These are phyloP conservation scores for Xestia c-nigrum DNA, from an alignment of 2,888 invertebrate species.

Conservation along the genomic window DNA sequence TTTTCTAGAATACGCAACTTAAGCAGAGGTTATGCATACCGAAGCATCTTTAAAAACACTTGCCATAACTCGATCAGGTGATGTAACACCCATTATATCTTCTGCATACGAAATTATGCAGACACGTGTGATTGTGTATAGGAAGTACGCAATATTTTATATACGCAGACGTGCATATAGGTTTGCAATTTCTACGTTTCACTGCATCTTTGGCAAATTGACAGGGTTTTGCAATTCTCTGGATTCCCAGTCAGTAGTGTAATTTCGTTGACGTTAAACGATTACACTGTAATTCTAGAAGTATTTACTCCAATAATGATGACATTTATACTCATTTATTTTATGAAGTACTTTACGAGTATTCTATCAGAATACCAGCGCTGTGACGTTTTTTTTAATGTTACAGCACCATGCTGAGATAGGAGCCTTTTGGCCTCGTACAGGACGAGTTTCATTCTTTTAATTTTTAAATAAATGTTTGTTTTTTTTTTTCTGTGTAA, in stretches of 20 bases:
- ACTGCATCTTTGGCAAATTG: constrained; percentile 68
- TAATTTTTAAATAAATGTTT: too few species aligned
- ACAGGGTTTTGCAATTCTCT: constrained; percentile 60
- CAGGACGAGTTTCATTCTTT: too few species aligned
- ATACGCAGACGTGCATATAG: constrained; percentile 10
- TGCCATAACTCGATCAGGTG: constrained; percentile 34
- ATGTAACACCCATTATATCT: constrained; percentile 46
- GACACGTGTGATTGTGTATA: constrained; percentile 59
- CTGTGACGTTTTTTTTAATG: too few species aligned
- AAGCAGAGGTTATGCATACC: background rate
- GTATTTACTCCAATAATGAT: constrained; percentile 32
- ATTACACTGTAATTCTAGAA: constrained; percentile 38
- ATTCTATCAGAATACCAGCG: too few species aligned
- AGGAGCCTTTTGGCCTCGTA: too few species aligned
- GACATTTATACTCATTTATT: constrained; percentile 4
- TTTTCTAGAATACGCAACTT: constrained; percentile 9
- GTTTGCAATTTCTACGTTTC: constrained; percentile 21
- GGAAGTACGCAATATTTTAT: constrained; percentile 51
- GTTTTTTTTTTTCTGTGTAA: too few species aligned
- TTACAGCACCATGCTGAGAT: too few species aligned
- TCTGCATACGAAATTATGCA: constrained; percentile 32
- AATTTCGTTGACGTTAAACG: constrained; percentile 57
- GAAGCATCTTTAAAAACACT: constrained; percentile 40
- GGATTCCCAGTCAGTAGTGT: constrained; percentile 65
- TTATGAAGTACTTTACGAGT: constrained; percentile 10